Conservation (phyloP, 1,140 invertebrate genomes). For the Achatina immaculata region DNA sequence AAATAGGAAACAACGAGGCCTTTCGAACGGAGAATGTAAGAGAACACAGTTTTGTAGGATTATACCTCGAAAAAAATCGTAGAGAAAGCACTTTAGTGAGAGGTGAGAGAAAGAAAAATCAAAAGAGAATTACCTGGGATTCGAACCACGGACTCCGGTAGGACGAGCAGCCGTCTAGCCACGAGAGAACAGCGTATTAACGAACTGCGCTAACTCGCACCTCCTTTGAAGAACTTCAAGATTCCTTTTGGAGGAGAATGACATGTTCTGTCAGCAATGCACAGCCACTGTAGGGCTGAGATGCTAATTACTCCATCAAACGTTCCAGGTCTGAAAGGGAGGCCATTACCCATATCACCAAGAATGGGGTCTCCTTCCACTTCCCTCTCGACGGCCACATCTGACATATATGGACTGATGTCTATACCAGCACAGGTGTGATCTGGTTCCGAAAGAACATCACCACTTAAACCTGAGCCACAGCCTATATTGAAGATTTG, state of each 20-base stretch:
- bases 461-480: conserved; percentile 96
- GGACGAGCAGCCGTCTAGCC: too few relatives aligned
- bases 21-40: too few relatives aligned
- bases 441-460: conserved; percentile 90
- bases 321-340: conserved; percentile 92
- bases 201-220: too few relatives aligned
- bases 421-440: conserved; percentile 97
- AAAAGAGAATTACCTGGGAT: too few relatives aligned
- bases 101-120: too few relatives aligned
- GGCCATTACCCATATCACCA: conserved; percentile 93
- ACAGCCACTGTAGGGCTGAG: conserved; percentile 98
- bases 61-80: too few relatives aligned
- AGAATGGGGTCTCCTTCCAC: conserved; percentile 91
- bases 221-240: conserved; percentile 94
- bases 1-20: too few relatives aligned
- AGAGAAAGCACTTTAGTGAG: too few relatives aligned
- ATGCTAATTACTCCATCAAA: conserved; percentile 95
- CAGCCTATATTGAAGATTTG: too few relatives aligned
- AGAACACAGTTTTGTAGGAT: too few relatives aligned
- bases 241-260: conserved; percentile 93
- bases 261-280: conserved; percentile 93
- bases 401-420: conserved; percentile 93
- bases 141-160: too few relatives aligned
- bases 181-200: too few relatives aligned
- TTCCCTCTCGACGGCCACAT: conserved; percentile 91